phyloP scores from a whole-genome alignment of 2,113 vertebrate genomes.

The Ptilonorhynchus violaceus region DNA sequence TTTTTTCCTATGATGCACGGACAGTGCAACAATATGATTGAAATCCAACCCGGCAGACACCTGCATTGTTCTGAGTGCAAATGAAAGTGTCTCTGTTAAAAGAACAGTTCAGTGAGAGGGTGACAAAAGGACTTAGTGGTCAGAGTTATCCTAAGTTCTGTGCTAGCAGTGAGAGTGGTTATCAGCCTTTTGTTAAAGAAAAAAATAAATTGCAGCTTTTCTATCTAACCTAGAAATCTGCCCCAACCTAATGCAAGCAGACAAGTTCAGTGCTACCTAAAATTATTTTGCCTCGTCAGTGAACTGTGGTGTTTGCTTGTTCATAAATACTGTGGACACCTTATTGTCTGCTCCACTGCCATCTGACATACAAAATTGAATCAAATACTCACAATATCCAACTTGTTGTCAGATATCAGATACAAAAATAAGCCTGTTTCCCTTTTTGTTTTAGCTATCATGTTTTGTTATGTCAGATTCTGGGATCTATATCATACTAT shows the following conservation, averaged over 20 bases:
- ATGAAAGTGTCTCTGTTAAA: background rate
- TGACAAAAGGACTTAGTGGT: background rate
- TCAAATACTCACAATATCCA: constrained; percentile 35
- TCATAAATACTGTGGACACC: constrained; percentile 41
- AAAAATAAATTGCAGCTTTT: constrained; percentile 2
- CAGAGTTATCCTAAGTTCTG: background rate
- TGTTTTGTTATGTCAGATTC: constrained; percentile 26
- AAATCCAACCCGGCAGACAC: background rate
- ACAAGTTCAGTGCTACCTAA: constrained; percentile 40
- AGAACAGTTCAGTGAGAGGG: background rate
- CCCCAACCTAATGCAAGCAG: constrained; percentile 37
- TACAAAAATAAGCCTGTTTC: constrained; percentile 48
- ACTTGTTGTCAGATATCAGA: constrained; percentile 59
- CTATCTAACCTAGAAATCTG: background rate
- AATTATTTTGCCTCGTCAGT: constrained; percentile 46
- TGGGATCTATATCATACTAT: background rate
- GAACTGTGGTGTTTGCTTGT: constrained; percentile 34
- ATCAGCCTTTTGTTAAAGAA: background rate
- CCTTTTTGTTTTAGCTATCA: constrained; percentile 42
- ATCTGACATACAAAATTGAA: constrained; percentile 62
- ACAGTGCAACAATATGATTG: background rate
- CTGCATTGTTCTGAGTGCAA: background rate
- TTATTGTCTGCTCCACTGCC: constrained; percentile 43
- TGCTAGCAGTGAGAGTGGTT: background rate
- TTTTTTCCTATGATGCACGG: background rate